Evolutionary conservation across 2,888 invertebrate genomes (phyloP).

Genomic region (Serripes groenlandicus): DNA sequence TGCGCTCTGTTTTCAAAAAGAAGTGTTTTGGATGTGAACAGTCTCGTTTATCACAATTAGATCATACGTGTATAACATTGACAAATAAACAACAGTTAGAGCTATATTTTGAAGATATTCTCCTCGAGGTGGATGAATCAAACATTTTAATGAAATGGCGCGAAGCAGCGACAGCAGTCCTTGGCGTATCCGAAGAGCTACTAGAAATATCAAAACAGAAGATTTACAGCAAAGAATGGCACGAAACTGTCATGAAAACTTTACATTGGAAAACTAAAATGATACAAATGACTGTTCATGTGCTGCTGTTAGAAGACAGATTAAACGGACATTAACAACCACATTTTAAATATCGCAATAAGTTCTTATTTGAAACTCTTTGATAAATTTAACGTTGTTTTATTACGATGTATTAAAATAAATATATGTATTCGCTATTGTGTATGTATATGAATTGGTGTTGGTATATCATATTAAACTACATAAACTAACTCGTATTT

Average conservation of each 20-base stretch:
- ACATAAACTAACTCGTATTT: neutral
- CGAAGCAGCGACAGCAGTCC: conserved; percentile 16
- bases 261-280: conserved; percentile 39
- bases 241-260: conserved; percentile 48
- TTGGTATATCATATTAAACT: neutral
- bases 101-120: conserved; percentile 52
- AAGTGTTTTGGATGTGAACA: conserved; percentile 41
- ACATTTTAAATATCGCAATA: neutral
- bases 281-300: conserved; percentile 33
- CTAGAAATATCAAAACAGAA: conserved; percentile 41
- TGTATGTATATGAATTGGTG: neutral
- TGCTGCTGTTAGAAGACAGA: conserved; percentile 29
- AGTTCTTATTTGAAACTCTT: neutral
- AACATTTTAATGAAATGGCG: conserved; percentile 41
- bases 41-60: conserved; percentile 33
- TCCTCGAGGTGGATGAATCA: conserved; percentile 37
- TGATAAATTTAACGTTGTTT: neutral
- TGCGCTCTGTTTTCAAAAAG: conserved; percentile 34
- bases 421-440: neutral
- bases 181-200: conserved; percentile 16
- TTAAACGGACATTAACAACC: neutral
- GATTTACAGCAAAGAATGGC: conserved; percentile 40
- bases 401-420: neutral
- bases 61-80: conserved; percentile 37
- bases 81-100: conserved; percentile 31